Percentiles rank a stretch among this genome's conserved stretches.
Evolutionary conservation across 1,140 invertebrate species (phyloP).

Genomic region (Acromyrmex heyeri): DNA sequence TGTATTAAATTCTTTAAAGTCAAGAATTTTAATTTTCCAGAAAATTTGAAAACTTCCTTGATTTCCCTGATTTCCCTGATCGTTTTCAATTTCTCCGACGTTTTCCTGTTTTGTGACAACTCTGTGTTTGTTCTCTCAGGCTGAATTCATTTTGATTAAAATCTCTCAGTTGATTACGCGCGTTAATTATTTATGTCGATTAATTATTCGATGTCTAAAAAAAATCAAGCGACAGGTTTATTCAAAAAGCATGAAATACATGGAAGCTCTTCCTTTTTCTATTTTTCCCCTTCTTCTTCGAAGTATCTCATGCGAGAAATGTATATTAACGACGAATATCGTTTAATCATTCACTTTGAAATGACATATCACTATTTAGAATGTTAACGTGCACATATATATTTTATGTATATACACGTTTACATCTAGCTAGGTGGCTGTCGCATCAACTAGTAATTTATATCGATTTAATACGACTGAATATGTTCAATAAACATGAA

Average conservation of each 20-base stretch:
- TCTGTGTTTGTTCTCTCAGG: background rate
- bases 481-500: slow-evolving; percentile 65
- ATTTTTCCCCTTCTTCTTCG: background rate
- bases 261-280: background rate
- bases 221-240: background rate
- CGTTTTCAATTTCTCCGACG: too few relatives aligned
- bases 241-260: background rate
- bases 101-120: too few relatives aligned
- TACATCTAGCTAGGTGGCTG: background rate
- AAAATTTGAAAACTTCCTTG: too few relatives aligned
- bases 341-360: slow-evolving; percentile 19
- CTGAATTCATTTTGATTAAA: background rate
- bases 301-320: background rate
- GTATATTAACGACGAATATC: slow-evolving; percentile 26
- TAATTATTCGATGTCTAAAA: background rate
- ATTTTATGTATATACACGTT: background rate
- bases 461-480: slow-evolving; percentile 60
- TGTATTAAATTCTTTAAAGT: too few relatives aligned
- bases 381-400: background rate
- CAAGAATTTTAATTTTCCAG: too few relatives aligned
- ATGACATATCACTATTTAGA: slow-evolving; percentile 27
- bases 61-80: too few relatives aligned
- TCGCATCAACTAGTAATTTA: slow-evolving; percentile 62
- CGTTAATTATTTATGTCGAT: background rate
- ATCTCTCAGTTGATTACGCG: background rate